Percentiles rank a stretch among this genome's conserved stretches.
phyloP scores from a whole-genome alignment of 2,113 vertebrate genomes.

The Brachirus orientalis region DNA sequence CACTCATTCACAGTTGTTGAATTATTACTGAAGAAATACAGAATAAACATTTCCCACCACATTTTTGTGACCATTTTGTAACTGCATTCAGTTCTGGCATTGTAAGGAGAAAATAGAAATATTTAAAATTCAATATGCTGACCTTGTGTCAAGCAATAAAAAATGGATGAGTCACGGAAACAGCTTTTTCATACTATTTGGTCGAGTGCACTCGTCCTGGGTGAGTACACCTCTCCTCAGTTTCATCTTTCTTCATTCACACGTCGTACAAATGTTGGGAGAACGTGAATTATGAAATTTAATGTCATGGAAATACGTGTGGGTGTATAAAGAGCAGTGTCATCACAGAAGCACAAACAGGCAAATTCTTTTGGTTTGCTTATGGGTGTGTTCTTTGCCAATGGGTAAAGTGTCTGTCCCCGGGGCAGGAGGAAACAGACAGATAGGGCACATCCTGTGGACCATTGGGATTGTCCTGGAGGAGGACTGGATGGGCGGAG shows the following conservation, averaged over 20 bases:
- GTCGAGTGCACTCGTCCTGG: not conserved
- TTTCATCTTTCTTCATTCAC: not conserved
- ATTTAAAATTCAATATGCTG: too few species aligned
- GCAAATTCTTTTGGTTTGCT: slow-evolving; percentile 56
- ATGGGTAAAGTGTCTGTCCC: slow-evolving; percentile 38
- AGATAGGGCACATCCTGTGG: slow-evolving; percentile 77
- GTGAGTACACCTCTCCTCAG: not conserved
- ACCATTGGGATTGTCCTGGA: slow-evolving; percentile 29
- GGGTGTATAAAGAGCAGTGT: slow-evolving; percentile 19
- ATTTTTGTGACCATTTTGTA: not conserved
- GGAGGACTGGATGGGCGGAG: slow-evolving; percentile 46
- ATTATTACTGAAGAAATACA: not conserved
- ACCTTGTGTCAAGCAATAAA: not conserved
- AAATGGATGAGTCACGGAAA: slow-evolving; percentile 1
- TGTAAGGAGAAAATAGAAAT: not conserved
- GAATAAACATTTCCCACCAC: not conserved
- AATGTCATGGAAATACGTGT: not conserved
- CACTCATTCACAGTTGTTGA: not conserved
- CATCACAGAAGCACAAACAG: slow-evolving; percentile 41
- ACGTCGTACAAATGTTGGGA: not conserved
- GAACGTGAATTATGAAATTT: not conserved
- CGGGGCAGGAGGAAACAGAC: slow-evolving; percentile 49
- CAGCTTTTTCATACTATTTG: not conserved
- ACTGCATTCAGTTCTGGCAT: not conserved
- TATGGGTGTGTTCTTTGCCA: slow-evolving; percentile 64